These are phyloP conservation scores for Periparus ater DNA, from an alignment of 2,797 vertebrate genomes.

Conservation along the genomic window DNA sequence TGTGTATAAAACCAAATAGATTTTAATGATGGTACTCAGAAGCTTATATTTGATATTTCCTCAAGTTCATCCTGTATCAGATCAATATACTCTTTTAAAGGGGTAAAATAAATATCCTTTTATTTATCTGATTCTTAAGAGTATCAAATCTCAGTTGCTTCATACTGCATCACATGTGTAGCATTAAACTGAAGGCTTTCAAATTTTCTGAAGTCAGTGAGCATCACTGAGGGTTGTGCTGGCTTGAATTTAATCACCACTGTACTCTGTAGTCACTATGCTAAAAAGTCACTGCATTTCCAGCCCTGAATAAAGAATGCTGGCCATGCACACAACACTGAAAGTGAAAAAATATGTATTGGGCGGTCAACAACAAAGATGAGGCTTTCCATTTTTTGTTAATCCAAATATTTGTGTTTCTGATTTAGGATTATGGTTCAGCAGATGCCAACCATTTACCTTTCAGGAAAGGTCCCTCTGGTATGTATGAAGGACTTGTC, in stretches of 20 bases:
- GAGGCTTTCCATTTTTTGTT: conserved; percentile 4
- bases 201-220: background rate
- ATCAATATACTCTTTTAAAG: background rate
- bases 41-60: background rate
- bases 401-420: conserved; percentile 61
- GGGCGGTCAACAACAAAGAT: background rate
- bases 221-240: background rate
- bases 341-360: background rate
- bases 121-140: background rate
- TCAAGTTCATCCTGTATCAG: background rate
- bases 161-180: background rate
- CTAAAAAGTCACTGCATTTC: background rate
- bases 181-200: background rate
- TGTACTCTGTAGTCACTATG: background rate
- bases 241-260: background rate
- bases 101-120: background rate
- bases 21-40: background rate
- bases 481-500: conserved; percentile 33
- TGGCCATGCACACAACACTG: background rate
- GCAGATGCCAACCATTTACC: conserved; percentile 40
- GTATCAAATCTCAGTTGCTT: background rate
- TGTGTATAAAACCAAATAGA: background rate
- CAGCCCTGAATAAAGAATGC: background rate
- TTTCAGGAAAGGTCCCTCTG: conserved; percentile 40
- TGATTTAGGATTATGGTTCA: conserved; percentile 44